phyloP scores from a whole-genome alignment of 30 jellyfish, hydroid and myxozoan species.

The Pseudorhiza aurosa region DNA sequence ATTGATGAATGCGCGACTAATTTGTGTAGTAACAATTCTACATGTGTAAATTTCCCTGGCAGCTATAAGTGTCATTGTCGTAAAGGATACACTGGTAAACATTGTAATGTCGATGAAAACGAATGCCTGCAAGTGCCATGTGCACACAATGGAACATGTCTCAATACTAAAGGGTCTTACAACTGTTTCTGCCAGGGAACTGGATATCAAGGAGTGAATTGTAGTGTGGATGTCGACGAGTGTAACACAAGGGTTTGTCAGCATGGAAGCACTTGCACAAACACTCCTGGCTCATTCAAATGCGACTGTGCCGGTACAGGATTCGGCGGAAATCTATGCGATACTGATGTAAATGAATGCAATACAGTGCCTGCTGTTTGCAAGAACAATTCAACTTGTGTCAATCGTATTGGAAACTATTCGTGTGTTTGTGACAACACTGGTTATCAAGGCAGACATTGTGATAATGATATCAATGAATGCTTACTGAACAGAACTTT shows the following conservation, averaged over 20 bases:
- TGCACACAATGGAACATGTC: slow-evolving; percentile 45
- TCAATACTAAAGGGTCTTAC: slow-evolving; percentile 57
- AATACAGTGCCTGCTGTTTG: slow-evolving; percentile 15
- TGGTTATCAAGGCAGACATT: slow-evolving; percentile 68
- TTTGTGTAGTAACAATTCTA: slow-evolving; percentile 21
- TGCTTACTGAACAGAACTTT: slow-evolving; percentile 23
- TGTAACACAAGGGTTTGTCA: slow-evolving; percentile 46
- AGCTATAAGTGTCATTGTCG: slow-evolving; percentile 45
- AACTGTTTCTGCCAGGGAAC: slow-evolving; percentile 53
- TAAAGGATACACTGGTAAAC: slow-evolving; percentile 52
- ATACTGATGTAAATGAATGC: slow-evolving; percentile 64
- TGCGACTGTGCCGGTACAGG: slow-evolving; percentile 77
- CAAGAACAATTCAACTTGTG: slow-evolving; percentile 58
- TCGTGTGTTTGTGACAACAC: slow-evolving; percentile 36
- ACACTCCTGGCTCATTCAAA: slow-evolving; percentile 40
- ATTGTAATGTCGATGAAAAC: slow-evolving; percentile 41
- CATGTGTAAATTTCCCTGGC: slow-evolving; percentile 44
- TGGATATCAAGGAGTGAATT: slow-evolving; percentile 48
- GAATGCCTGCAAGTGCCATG: slow-evolving; percentile 56
- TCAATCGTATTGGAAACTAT: slow-evolving; percentile 32
- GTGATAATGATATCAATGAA: slow-evolving; percentile 63
- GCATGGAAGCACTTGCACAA: slow-evolving; percentile 52
- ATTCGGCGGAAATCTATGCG: slow-evolving; percentile 56
- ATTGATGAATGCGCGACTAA: slow-evolving; percentile 44
- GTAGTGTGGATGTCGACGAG: slow-evolving; percentile 57